Evolutionary conservation across 2,113 vertebrate species (phyloP), one percentile per base, ranked within the genome.

Genomic region (Colistium nudipinnis): DNA sequence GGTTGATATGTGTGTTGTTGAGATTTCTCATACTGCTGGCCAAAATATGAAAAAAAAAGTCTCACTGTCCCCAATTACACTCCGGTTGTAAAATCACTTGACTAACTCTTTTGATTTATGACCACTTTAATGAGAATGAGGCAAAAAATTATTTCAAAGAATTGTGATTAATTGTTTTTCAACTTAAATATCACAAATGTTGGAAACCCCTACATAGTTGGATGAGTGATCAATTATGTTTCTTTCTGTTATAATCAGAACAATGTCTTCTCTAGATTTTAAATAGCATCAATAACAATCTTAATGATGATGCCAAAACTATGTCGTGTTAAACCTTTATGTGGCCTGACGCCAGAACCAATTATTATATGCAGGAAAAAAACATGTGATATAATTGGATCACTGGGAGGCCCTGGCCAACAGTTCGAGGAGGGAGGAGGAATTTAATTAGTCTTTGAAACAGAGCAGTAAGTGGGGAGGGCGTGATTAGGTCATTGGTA

Each of bases 81-180:
- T 53, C 28, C 54, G 76, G 68, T 64, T 86, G 78, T 80, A 56
- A 81, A 82, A 49, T 64, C 62, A 61, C 71, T 55, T 53, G 57
- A 83, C 68, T 78, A 77, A 81, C 74, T 70, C 61, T 69, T 76
- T 74, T 83, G 76, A 87, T 68, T 86, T 81, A 47, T 77, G 81
- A 86, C 55, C 71, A 81, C 41, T 72, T 84, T 59, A 66, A 75
- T 14, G 70, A 83, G 67, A 73, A 76, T 69, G 78, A 71, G 81
- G 76, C 67, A 89, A 88, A 89, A 89, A 88, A 89, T 81, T 68
- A 81, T 78, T 82, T 69, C 5, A 85, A 77, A 73, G 68, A 61
- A 72, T 4, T 0, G 1, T 22, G 49, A 28, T 1, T 3, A 11
- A 3, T 55, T 48, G 0, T 60, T 51, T 59, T 49, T 0, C 64